Evolutionary conservation across 2,888 invertebrate genomes (phyloP), one percentile per base, ranked within the genome.

Genomic region (Melanchra persicariae): DNA sequence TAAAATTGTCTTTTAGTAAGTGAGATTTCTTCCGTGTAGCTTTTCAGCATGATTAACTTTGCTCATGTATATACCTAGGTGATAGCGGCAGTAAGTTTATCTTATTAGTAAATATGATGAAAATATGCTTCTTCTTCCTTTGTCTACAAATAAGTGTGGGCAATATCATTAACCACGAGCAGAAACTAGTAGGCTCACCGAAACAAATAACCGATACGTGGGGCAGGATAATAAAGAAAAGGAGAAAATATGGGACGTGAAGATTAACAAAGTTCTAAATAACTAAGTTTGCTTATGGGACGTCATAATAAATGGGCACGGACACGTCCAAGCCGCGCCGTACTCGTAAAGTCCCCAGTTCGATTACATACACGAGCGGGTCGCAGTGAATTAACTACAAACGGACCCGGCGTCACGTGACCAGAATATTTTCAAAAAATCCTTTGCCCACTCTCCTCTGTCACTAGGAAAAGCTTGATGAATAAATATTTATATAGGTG

Each of bases 351-450:
- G 90, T 89, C 89, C 87, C 85, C 87, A 87, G 91, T 91, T 92
- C 92, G 91, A 92, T 92, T 91, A 91, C 91, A 87, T 86, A 90
- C 89, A 90, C 90, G 89, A 88, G 86, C 88, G 89, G 88, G 86
- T 88, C 88, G 87, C 87, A 87, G 86, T 88, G 91, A 91, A 90
- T 92, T 92, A 93, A 92, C 90, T 91, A 91, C 91, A 90, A 87
- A 90, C 89, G 88, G 87, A 86, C 90, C 89, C 87, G 66, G 74
- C 69, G 70, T 76, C 87, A 88, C 92, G 92, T 92, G 92, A 92
- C 90, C 77, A 69, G 91, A 92, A 92, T 92, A 87, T 89, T 88
- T 87, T 82, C 77, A 85, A 88, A 88, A 89, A 89, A 87, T 86
- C 85, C 85, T 87, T 86, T 85, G 78, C 81, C 74, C 79, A 82